These are phyloP conservation scores for Onychomys arenicola DNA, from an alignment of 2,797 vertebrate species.

Conservation along the genomic window DNA sequence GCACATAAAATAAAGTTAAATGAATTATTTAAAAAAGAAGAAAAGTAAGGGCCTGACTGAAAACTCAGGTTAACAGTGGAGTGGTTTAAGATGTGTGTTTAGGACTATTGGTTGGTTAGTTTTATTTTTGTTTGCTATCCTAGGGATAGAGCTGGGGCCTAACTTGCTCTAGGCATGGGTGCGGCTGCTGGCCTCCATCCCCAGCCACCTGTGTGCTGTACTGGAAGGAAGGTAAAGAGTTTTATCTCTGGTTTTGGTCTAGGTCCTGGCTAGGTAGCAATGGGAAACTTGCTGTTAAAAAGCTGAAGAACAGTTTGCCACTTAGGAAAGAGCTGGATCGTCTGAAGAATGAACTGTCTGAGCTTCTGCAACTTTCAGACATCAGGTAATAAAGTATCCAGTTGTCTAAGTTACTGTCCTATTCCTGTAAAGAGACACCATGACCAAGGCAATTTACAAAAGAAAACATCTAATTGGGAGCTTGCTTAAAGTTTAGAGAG, in stretches of 20 bases:
- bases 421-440: too few species aligned
- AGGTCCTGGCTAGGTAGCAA: slow-evolving; percentile 95
- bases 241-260: slow-evolving; percentile 11
- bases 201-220: background rate
- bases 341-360: slow-evolving; percentile 92
- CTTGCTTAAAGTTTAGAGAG: background rate
- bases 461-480: background rate
- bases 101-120: background rate
- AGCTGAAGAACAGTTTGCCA: slow-evolving; percentile 92
- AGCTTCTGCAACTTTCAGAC: slow-evolving; percentile 91
- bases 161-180: background rate
- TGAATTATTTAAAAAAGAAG: background rate
- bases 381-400: slow-evolving; percentile 91
- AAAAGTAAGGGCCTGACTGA: background rate
- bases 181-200: too few species aligned
- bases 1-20: background rate
- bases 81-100: background rate
- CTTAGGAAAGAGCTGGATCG: slow-evolving; percentile 93
- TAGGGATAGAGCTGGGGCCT: background rate
- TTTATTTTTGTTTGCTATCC: background rate
- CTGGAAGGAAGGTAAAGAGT: background rate
- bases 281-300: slow-evolving; percentile 90
- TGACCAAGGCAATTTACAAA: background rate
- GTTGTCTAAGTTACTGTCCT: too few species aligned
- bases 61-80: background rate